These are phyloP conservation scores for Hesperophylax magnus DNA, from an alignment of 1,140 invertebrate species.

Conservation along the genomic window DNA sequence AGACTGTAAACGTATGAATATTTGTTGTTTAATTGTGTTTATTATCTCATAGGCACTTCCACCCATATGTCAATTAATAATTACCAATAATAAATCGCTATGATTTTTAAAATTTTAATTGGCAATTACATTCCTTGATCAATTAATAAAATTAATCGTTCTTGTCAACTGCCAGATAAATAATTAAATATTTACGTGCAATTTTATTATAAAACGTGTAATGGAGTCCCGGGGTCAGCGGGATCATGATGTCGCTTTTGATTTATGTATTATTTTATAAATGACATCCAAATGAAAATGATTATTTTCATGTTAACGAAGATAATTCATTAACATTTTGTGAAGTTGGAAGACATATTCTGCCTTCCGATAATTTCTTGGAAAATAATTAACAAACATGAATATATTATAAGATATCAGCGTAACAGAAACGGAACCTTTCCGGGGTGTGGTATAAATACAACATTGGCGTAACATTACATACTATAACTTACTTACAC, in stretches of 20 bases:
- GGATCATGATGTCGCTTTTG: not conserved
- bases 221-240: not conserved
- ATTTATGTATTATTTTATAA: not conserved
- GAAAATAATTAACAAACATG: not conserved
- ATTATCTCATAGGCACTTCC: no score
- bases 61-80: no score
- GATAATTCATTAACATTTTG: not conserved
- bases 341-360: not conserved
- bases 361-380: not conserved
- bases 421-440: no score
- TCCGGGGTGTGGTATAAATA: no score
- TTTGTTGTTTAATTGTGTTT: no score
- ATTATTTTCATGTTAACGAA: not conserved
- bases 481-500: no score
- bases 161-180: not conserved
- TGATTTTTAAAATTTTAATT: slow-evolving; percentile 3
- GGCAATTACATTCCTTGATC: not conserved
- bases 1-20: no score
- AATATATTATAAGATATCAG: no score
- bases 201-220: slow-evolving; percentile 10
- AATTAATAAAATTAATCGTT: slow-evolving; percentile 13
- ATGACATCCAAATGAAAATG: not conserved
- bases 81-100: no score
- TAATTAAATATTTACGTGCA: slow-evolving; percentile 1
- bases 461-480: no score